Percentiles rank a stretch among this genome's conserved stretches.
Conservation (phyloP, 2,888 invertebrate species). For the Drosophila greeni region DNA sequence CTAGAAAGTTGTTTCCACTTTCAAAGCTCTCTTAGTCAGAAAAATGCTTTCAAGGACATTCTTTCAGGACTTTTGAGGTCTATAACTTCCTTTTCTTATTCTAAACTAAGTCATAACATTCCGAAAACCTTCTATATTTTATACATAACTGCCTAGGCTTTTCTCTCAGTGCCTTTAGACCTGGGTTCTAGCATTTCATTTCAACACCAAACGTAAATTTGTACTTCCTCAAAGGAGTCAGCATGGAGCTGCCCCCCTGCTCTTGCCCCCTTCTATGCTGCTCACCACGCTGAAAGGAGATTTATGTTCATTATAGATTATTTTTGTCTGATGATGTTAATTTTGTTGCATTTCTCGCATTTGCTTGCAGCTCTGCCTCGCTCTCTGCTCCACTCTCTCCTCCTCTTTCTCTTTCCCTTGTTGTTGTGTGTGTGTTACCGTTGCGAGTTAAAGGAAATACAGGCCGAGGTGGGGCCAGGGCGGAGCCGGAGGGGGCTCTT, state of each 20-base stretch:
- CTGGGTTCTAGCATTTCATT: constrained; percentile 66
- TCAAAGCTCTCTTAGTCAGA: too few relatives aligned
- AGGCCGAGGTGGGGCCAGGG: constrained; percentile 54
- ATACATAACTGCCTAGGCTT: too few relatives aligned
- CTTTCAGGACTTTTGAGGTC: neutral
- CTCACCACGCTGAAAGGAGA: constrained; percentile 55
- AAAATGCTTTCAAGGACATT: too few relatives aligned
- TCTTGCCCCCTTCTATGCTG: neutral
- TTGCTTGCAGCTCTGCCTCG: constrained; percentile 51
- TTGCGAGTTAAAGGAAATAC: constrained; percentile 52
- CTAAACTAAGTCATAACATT: neutral
- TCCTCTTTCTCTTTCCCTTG: neutral
- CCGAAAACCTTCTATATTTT: too few relatives aligned
- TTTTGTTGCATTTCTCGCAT: constrained; percentile 74
- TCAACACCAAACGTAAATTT: constrained; percentile 73
- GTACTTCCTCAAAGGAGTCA: constrained; percentile 67
- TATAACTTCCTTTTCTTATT: neutral
- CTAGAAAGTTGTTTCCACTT: too few relatives aligned
- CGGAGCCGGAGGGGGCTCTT: neutral
- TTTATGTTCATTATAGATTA: constrained; percentile 75
- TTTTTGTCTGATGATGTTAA: constrained; percentile 74
- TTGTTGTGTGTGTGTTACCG: constrained; percentile 40
- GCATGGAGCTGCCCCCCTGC: constrained; percentile 15
- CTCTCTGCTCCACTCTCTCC: neutral
- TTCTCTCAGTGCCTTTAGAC: constrained; percentile 28